Conservation (phyloP, 1,140 invertebrate genomes). For the Drosophila saltans region DNA sequence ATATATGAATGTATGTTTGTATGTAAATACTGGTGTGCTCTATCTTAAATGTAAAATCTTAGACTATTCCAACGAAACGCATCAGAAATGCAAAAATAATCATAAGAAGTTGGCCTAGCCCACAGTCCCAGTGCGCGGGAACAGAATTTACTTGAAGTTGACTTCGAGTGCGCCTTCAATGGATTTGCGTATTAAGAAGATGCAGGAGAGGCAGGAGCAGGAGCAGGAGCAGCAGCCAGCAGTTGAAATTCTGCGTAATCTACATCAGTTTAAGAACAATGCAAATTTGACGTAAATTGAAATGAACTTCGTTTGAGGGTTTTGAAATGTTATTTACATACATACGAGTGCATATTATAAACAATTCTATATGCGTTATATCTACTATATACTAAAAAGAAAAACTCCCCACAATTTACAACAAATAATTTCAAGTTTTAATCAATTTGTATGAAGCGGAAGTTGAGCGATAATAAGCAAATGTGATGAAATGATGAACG, state of each 20-base stretch:
- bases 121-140: not conserved
- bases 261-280: constrained; percentile 56
- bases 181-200: constrained; percentile 55
- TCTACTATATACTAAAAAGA: not conserved
- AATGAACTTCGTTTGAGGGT: constrained; percentile 49
- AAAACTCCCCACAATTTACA: not conserved
- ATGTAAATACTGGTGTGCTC: constrained; percentile 9
- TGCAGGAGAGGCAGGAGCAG: not conserved
- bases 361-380: no score
- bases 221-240: not conserved
- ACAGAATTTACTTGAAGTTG: constrained; percentile 24
- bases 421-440: constrained; percentile 46
- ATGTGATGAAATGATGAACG: constrained; percentile 5
- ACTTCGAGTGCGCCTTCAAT: constrained; percentile 50
- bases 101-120: constrained; percentile 48
- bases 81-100: constrained; percentile 80
- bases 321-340: constrained; percentile 1
- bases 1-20: not conserved
- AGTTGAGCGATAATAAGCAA: constrained; percentile 25
- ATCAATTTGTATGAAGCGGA: constrained; percentile 48
- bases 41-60: constrained; percentile 34
- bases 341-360: not conserved
- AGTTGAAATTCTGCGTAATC: constrained; percentile 69
- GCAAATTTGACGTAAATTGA: constrained; percentile 70
- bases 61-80: constrained; percentile 59